Evolutionary conservation across 2,888 invertebrate species (phyloP).

Genomic region (Drosophila fungiperda): DNA sequence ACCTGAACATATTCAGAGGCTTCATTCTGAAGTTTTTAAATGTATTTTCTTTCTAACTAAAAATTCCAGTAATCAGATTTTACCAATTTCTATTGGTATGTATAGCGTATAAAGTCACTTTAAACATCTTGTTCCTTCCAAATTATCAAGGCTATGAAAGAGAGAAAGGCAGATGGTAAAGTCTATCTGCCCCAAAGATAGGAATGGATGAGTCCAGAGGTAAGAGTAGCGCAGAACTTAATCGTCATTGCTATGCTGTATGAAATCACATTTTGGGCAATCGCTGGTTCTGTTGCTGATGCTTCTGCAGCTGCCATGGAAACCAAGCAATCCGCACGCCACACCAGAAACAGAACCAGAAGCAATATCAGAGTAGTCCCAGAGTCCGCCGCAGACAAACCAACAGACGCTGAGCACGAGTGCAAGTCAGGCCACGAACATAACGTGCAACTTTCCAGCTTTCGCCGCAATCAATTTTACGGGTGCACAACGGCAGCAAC

Average conservation of each 20-base stretch:
- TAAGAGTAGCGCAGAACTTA: slow-evolving; percentile 14
- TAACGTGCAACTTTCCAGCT: slow-evolving; percentile 84
- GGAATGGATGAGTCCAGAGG: background rate
- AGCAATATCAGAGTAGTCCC: slow-evolving; percentile 33
- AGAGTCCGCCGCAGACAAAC: slow-evolving; percentile 14
- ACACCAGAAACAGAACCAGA: slow-evolving; percentile 51
- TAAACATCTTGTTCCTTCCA: background rate
- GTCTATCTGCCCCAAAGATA: background rate
- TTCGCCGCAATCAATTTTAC: slow-evolving; percentile 80
- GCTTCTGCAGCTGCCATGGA: slow-evolving; percentile 35
- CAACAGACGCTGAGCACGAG: slow-evolving; percentile 51
- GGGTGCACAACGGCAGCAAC: slow-evolving; percentile 68
- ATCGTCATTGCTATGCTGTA: slow-evolving; percentile 35
- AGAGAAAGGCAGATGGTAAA: background rate
- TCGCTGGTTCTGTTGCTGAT: slow-evolving; percentile 13
- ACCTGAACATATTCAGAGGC: background rate
- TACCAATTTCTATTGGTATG: background rate
- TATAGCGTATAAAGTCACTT: background rate
- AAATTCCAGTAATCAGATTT: background rate
- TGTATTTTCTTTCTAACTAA: background rate
- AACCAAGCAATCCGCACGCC: slow-evolving; percentile 59
- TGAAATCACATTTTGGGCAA: slow-evolving; percentile 47
- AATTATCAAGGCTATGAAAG: background rate
- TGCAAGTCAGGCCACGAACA: slow-evolving; percentile 79
- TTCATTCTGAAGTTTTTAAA: background rate